Evolutionary conservation across 2,888 invertebrate species (phyloP), one percentile per base, ranked within the genome.

Genomic region (Drosophila mettleri): DNA sequence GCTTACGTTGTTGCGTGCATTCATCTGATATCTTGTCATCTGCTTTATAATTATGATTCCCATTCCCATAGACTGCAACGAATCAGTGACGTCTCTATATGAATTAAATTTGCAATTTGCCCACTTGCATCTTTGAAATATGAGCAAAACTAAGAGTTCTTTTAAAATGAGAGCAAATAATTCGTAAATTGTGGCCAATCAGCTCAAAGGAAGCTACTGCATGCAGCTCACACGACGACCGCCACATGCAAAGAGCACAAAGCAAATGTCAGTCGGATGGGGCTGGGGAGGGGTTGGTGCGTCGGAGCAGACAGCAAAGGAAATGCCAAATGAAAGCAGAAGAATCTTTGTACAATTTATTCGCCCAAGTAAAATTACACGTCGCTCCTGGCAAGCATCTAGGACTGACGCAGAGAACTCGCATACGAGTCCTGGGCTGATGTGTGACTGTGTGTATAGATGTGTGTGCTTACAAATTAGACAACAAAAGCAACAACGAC

Each of bases 361-460:
- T 86, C 87, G 85, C 75, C 82, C 82, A 90, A 90, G 89, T 88
- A 88, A 90, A 89, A 89, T 89, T 80, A 90, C 84, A 86, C 90
- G 89, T 89, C 90, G 90, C 89, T 86, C 67, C 71, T 74, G 89
- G 89, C 84, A 61, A 77, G 55, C 38, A 74, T 49, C 58, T 59
- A 58, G 69, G 74, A 62, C 76, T 73, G 80, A 75, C 54, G 55
- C 73, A 67, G 55, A 61, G 41, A 39, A 63, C 45, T 29, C 53
- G 48, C 63, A 59, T 54, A 65, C 57, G 58, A 53, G 61, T 65
- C 49, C 68, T 34, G 20, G 2, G 22, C 20, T 12, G 3, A 10
- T 9, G 18, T 41, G 22, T 70, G 43, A 27, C 48, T n/a, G 34
- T 41, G 24, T 52, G 41, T 34, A 9, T 34, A 29, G n/a, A 27